Percentiles rank a stretch among this genome's conserved stretches.
Evolutionary conservation across 2,888 invertebrate genomes (phyloP).

Genomic region (Digitonthophagus gazella): DNA sequence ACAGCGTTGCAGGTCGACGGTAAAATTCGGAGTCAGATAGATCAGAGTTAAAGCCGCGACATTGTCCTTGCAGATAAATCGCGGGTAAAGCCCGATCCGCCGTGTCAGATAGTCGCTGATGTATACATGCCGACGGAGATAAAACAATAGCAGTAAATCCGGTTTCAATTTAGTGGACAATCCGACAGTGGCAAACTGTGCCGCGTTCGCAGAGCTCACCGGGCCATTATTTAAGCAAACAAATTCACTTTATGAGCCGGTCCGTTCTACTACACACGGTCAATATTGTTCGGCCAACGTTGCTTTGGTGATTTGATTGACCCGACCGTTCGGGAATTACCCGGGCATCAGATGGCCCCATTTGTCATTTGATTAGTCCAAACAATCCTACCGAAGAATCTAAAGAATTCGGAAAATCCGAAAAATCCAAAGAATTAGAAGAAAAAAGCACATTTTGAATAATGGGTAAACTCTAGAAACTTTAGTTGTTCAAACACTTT

Average conservation of each 20-base stretch:
- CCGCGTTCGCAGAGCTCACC: background rate
- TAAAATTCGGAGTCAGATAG: background rate
- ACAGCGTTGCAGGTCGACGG: background rate
- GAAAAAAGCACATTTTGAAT: no score
- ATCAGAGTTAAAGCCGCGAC: background rate
- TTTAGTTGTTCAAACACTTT: no score
- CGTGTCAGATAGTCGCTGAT: background rate
- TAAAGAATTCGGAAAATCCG: no score
- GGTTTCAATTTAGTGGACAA: constrained; percentile 8
- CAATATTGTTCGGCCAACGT: background rate
- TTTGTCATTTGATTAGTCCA: background rate
- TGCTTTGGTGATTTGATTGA: background rate
- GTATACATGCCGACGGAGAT: background rate
- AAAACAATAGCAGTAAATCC: constrained; percentile 16
- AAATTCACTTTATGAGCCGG: background rate
- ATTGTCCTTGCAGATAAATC: background rate
- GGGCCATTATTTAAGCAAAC: background rate
- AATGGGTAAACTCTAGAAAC: no score
- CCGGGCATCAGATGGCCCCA: background rate
- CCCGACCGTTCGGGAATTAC: background rate
- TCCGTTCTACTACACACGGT: background rate
- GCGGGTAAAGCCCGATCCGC: background rate
- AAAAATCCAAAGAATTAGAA: no score
- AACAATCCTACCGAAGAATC: background rate
- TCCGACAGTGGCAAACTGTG: background rate